A percentile compares a stretch with the other conserved stretches of the same genome.
These are phyloP conservation scores for Rhaphigaster nebulosa DNA, from an alignment of 2,888 invertebrate genomes.

Conservation along the genomic window DNA sequence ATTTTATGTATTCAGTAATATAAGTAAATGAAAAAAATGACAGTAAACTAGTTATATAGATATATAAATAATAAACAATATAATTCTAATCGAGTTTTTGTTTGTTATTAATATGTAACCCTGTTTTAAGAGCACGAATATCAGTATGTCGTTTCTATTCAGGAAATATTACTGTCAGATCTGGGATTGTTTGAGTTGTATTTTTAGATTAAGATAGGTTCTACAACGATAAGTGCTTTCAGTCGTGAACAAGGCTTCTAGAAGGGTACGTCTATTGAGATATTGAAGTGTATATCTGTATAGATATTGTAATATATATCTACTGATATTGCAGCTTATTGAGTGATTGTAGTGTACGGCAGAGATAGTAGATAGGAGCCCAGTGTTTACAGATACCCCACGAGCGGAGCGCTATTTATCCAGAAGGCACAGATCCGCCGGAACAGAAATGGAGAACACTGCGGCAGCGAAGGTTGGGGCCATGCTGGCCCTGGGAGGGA, in stretches of 20 bases:
- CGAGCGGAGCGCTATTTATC: not conserved
- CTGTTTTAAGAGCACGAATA: not conserved
- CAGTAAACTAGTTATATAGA: too few species aligned
- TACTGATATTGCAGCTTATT: not conserved
- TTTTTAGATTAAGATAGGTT: not conserved
- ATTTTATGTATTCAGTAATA: too few species aligned
- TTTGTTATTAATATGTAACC: not conserved
- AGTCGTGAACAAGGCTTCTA: not conserved
- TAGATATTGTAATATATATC: not conserved
- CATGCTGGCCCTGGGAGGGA: not conserved
- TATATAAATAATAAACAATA: too few species aligned
- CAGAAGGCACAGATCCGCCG: not conserved
- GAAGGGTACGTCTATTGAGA: not conserved
- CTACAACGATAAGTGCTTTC: not conserved
- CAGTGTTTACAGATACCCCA: slow-evolving; percentile 2
- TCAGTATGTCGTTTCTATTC: not conserved
- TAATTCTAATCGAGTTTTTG: too few species aligned
- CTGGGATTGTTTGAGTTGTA: not conserved
- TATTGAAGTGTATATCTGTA: too few species aligned
- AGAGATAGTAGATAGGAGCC: not conserved
- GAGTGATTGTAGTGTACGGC: not conserved
- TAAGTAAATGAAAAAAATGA: too few species aligned
- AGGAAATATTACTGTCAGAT: not conserved
- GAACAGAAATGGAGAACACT: not conserved
- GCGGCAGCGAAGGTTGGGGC: slow-evolving; percentile 12